Percentiles rank a stretch among this genome's conserved stretches.
These are phyloP conservation scores for Emys orbicularis DNA, from an alignment of 2,797 vertebrate species.

Conservation along the genomic window DNA sequence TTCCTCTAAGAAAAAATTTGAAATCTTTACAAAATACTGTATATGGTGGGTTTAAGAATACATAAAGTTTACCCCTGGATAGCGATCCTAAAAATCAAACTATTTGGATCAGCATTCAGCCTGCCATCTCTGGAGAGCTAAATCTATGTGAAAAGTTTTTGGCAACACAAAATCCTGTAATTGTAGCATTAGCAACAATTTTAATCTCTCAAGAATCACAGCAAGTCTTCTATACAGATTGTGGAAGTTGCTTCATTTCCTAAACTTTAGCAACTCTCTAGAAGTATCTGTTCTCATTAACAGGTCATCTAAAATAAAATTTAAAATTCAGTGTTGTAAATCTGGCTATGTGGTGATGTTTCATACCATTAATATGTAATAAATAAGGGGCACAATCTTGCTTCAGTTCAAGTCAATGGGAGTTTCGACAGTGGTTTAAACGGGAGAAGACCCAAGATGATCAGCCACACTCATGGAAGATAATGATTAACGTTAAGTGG, in stretches of 20 bases:
- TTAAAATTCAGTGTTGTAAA: no score
- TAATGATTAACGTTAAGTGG: background rate
- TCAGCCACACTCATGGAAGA: background rate
- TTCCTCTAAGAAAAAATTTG: background rate
- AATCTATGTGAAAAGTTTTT: background rate
- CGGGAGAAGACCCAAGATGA: background rate
- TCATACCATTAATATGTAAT: no score
- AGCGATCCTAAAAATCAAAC: background rate
- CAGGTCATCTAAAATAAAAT: no score
- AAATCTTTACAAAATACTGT: background rate
- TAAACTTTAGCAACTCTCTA: no score
- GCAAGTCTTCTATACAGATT: no score
- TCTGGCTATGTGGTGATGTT: no score
- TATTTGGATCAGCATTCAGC: background rate
- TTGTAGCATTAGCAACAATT: background rate
- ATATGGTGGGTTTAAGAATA: background rate
- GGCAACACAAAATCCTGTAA: background rate
- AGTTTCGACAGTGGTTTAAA: background rate
- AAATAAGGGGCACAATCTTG: no score
- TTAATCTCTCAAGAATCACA: no score
- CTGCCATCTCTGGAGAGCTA: background rate
- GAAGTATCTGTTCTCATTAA: no score
- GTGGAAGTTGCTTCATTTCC: no score
- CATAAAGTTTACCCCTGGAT: background rate
- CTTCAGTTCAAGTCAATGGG: no score